Percentiles rank a stretch among this genome's conserved stretches.
phyloP scores from a whole-genome alignment of 2,113 vertebrate genomes.

The Phodopus roborovskii region DNA sequence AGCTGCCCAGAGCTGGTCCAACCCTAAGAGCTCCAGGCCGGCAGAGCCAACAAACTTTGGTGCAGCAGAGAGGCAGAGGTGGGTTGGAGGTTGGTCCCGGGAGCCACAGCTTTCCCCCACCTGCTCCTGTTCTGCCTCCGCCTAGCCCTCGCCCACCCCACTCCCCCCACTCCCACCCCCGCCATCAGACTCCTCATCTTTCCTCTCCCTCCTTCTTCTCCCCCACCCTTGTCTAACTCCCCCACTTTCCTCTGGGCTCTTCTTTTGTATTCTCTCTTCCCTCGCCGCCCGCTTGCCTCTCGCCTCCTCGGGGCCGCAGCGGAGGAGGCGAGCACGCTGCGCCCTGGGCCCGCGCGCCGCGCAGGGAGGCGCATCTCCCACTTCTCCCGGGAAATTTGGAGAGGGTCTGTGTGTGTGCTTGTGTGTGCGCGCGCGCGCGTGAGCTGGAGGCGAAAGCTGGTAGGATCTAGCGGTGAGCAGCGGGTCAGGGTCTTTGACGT shows the following conservation, averaged over 20 bases:
- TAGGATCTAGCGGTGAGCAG: slow-evolving; percentile 51
- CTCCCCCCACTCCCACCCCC: slow-evolving; percentile 65
- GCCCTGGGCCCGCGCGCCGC: slow-evolving; percentile 61
- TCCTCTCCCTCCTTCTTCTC: slow-evolving; percentile 60
- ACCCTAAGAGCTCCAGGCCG: neutral
- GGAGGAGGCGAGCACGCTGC: slow-evolving; percentile 55
- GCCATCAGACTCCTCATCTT: slow-evolving; percentile 20
- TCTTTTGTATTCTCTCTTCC: slow-evolving; percentile 71
- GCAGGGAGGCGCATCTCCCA: slow-evolving; percentile 46
- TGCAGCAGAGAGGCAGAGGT: neutral
- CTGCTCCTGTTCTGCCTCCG: slow-evolving; percentile 61
- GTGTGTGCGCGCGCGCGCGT: slow-evolving; percentile 32
- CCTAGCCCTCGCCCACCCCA: slow-evolving; percentile 80
- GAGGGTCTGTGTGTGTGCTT: slow-evolving; percentile 45
- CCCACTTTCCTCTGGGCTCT: slow-evolving; percentile 64
- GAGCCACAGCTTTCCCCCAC: slow-evolving; percentile 51
- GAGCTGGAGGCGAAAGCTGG: slow-evolving; percentile 18
- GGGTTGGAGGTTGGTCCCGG: neutral
- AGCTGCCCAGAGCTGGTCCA: neutral
- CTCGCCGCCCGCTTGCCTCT: slow-evolving; percentile 50
- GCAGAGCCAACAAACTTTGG: slow-evolving; percentile 67
- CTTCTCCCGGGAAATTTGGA: slow-evolving; percentile 66
- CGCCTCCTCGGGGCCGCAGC: slow-evolving; percentile 43
- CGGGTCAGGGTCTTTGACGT: slow-evolving; percentile 73
- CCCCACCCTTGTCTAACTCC: slow-evolving; percentile 54